A percentile compares a stretch with the other conserved stretches of the same genome.
Conservation (phyloP, 2,113 vertebrate genomes). For the Tragelaphus strepsiceros region DNA sequence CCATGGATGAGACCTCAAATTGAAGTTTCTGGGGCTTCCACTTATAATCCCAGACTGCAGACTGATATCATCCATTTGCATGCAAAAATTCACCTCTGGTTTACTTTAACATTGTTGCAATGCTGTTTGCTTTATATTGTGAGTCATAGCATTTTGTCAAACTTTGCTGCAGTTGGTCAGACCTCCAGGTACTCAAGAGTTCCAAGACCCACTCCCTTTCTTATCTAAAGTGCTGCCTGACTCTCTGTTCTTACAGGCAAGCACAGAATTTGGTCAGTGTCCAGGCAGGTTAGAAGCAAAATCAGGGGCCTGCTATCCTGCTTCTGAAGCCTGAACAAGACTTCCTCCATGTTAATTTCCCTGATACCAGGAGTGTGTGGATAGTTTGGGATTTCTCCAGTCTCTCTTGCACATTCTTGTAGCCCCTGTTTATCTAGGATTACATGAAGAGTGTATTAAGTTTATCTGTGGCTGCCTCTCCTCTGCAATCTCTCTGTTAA, state of each 20-base stretch:
- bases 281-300: background rate
- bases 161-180: background rate
- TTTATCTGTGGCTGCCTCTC: background rate
- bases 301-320: background rate
- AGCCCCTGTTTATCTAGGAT: background rate
- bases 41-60: background rate
- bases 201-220: background rate
- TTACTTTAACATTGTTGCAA: background rate
- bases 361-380: background rate
- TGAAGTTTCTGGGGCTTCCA: background rate
- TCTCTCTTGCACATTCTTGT: background rate
- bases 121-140: background rate
- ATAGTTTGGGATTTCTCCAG: background rate
- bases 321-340: background rate
- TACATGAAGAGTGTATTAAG: background rate
- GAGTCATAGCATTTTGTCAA: background rate
- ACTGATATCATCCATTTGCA: background rate
- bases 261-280: background rate
- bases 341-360: background rate
- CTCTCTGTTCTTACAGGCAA: background rate
- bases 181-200: background rate
- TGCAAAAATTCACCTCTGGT: background rate
- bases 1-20: background rate
- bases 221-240: background rate
- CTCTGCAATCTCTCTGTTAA: background rate